Percentiles rank a stretch among this genome's conserved stretches.
phyloP scores from a whole-genome alignment of 2,113 vertebrate species.

The Cathartes aura region DNA sequence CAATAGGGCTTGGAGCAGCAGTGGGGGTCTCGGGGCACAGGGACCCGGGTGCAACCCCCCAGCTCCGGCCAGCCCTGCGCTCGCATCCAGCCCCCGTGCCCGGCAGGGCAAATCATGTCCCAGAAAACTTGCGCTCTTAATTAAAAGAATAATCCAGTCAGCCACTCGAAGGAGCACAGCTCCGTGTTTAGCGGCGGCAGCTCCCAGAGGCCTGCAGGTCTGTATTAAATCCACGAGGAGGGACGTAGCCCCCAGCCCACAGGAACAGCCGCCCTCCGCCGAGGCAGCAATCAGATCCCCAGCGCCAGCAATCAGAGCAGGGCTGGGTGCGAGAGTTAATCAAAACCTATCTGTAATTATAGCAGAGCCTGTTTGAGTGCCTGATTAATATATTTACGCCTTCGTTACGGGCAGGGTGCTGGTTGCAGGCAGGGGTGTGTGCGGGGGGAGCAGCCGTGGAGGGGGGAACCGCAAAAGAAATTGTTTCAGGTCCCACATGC shows the following conservation, averaged over 20 bases:
- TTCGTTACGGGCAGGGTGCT: background rate
- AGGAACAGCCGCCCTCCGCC: accelerated
- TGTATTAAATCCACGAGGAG: background rate
- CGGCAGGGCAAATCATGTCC: background rate
- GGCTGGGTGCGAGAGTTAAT: background rate
- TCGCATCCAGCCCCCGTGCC: background rate
- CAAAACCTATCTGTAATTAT: background rate
- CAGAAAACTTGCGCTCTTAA: background rate
- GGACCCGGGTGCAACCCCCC: background rate
- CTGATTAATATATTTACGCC: background rate
- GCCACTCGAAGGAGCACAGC: background rate
- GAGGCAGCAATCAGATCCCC: background rate
- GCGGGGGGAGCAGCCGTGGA: accelerated
- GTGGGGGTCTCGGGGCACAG: background rate
- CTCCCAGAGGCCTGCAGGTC: background rate
- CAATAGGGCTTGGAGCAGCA: background rate
- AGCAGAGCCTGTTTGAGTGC: background rate
- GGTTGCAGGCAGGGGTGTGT: background rate
- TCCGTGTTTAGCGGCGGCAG: accelerated
- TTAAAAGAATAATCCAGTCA: background rate
- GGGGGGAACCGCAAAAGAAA: accelerated
- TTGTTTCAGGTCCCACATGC: background rate
- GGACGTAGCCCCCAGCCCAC: background rate
- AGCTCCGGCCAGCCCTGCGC: accelerated
- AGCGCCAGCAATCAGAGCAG: background rate